Conservation (phyloP, 2,888 invertebrate species). For the Dione juno region DNA sequence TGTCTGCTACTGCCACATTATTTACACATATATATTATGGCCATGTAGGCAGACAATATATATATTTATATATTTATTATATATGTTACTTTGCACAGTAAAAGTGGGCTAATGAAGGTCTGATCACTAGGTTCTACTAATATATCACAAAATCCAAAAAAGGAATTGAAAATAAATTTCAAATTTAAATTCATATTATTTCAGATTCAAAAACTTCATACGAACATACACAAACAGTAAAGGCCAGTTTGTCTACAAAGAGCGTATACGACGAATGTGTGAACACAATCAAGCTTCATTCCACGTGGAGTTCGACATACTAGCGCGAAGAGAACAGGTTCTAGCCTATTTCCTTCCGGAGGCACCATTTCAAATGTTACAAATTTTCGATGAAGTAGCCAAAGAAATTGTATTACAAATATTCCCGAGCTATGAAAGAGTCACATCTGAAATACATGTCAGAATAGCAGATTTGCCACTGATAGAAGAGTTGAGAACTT, state of each 20-base stretch:
- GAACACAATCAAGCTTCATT: constrained; percentile 95
- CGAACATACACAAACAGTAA: constrained; percentile 94
- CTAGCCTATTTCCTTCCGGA: constrained; percentile 98
- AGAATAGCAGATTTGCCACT: constrained; percentile 97
- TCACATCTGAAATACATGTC: constrained; percentile 96
- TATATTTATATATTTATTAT: no score
- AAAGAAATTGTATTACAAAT: constrained; percentile 95
- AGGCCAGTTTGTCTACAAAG: constrained; percentile 94
- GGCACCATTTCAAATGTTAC: constrained; percentile 98
- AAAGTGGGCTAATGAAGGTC: no score
- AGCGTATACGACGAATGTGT: constrained; percentile 97
- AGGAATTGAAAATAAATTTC: not conserved
- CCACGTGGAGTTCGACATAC: constrained; percentile 95
- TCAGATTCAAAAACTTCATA: constrained; percentile 93
- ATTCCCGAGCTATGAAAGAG: constrained; percentile 97
- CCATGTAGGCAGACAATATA: no score
- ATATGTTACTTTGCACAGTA: no score
- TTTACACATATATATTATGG: no score
- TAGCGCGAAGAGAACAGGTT: constrained; percentile 95
- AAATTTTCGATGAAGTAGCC: constrained; percentile 97
- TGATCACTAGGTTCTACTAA: no score
- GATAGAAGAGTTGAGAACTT: constrained; percentile 96
- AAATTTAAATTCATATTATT: constrained; percentile 28
- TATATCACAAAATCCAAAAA: no score
- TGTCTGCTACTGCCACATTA: no score